Percentiles rank a stretch among this genome's conserved stretches.
These are phyloP conservation scores for Myanophis thanlyinensis DNA, from an alignment of 2,113 vertebrate genomes.

Conservation along the genomic window DNA sequence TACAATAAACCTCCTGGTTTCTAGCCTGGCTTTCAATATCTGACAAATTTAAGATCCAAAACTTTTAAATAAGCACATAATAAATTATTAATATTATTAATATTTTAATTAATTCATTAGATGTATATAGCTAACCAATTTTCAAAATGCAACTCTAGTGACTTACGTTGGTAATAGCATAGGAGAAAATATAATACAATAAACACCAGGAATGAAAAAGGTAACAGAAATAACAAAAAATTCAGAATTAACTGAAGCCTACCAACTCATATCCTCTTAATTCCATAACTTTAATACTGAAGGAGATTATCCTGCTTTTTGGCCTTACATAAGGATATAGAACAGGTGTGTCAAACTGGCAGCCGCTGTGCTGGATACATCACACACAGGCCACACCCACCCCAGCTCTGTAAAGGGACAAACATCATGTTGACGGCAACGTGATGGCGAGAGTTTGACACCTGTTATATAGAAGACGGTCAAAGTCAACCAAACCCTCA, in stretches of 20 bases:
- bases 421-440: no score
- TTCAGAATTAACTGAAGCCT: not conserved
- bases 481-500: not conserved
- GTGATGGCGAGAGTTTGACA: no score
- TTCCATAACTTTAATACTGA: not conserved
- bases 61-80: not conserved
- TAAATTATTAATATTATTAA: not conserved
- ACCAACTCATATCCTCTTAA: not conserved
- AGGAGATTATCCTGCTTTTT: not conserved
- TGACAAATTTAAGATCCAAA: not conserved
- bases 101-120: not conserved
- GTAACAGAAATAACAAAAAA: not conserved
- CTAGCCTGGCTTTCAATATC: not conserved
- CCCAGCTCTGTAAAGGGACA: no score
- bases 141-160: not conserved
- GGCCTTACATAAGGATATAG: not conserved
- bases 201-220: not conserved
- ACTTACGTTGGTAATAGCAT: not conserved
- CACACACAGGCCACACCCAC: no score
- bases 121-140: not conserved
- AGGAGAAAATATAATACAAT: not conserved
- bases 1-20: not conserved
- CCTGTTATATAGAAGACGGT: not conserved
- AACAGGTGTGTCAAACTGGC: no score
- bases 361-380: accelerated